A percentile compares a stretch with the other conserved stretches of the same genome.
phyloP scores from a whole-genome alignment of 2,797 vertebrate genomes.

The Cynopterus sphinx region DNA sequence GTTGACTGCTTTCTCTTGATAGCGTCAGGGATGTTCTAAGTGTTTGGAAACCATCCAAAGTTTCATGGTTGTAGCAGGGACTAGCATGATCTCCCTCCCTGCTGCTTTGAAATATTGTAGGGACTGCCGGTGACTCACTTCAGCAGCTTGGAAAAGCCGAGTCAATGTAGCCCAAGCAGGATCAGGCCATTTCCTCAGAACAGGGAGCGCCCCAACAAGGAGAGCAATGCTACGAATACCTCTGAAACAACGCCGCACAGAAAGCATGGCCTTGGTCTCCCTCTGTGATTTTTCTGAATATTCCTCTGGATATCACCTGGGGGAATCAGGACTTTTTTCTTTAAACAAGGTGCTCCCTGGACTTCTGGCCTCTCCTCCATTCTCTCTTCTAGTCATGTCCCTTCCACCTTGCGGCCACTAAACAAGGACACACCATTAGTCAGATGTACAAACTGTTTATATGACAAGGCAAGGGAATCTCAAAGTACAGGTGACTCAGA shows the following conservation, averaged over 20 bases:
- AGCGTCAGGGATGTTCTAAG: background rate
- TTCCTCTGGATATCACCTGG: background rate
- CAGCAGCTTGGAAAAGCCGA: background rate
- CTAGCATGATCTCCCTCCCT: background rate
- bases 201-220: background rate
- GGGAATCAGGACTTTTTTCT: background rate
- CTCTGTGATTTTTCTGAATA: background rate
- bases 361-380: background rate
- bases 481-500: background rate
- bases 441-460: slow-evolving; percentile 18
- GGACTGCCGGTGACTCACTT: background rate
- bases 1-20: background rate
- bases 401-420: background rate
- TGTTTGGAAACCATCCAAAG: background rate
- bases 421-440: background rate
- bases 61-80: background rate
- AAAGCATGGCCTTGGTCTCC: background rate
- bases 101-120: background rate
- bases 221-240: background rate
- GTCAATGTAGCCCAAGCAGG: background rate
- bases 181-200: background rate
- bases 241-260: background rate
- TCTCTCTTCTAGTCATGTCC: background rate
- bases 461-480: background rate
- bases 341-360: background rate